A percentile compares a stretch with the other conserved stretches of the same genome.
phyloP scores from a whole-genome alignment of 2,888 invertebrate genomes.

The Sthenelais limicola region DNA sequence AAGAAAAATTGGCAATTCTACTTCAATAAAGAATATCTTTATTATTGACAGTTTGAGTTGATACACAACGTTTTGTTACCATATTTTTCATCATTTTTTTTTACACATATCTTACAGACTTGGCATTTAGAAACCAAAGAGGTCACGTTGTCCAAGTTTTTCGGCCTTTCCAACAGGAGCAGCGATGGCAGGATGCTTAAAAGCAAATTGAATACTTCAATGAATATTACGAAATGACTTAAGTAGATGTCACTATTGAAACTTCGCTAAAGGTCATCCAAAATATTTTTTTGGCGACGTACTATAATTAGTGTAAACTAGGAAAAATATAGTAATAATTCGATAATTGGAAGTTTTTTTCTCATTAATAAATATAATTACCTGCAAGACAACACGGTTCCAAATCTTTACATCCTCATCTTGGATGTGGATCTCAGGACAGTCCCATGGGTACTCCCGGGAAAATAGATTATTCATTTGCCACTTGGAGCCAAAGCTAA shows the following conservation, averaged over 20 bases:
- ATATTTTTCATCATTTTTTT: no score
- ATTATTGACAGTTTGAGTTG: no score
- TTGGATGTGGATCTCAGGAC: slow-evolving; percentile 41
- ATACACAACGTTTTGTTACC: no score
- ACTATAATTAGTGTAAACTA: no score
- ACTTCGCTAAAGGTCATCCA: no score
- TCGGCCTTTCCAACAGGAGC: neutral
- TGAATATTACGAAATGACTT: neutral
- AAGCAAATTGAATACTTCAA: slow-evolving; percentile 3
- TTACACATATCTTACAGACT: neutral
- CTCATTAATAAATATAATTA: neutral
- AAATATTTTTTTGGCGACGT: no score
- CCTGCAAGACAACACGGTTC: slow-evolving; percentile 5
- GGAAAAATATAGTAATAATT: no score
- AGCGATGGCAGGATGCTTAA: slow-evolving; percentile 48
- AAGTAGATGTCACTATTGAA: neutral
- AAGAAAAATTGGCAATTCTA: neutral
- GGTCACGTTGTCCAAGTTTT: slow-evolving; percentile 3
- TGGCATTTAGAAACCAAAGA: slow-evolving; percentile 1
- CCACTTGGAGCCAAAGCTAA: slow-evolving; percentile 6
- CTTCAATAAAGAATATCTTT: no score
- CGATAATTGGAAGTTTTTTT: no score
- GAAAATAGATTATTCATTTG: slow-evolving; percentile 5
- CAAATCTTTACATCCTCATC: slow-evolving; percentile 2
- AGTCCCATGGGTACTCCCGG: slow-evolving; percentile 28